These are phyloP conservation scores for Scopus umbretta DNA, from an alignment of 2,113 vertebrate species.

Conservation along the genomic window DNA sequence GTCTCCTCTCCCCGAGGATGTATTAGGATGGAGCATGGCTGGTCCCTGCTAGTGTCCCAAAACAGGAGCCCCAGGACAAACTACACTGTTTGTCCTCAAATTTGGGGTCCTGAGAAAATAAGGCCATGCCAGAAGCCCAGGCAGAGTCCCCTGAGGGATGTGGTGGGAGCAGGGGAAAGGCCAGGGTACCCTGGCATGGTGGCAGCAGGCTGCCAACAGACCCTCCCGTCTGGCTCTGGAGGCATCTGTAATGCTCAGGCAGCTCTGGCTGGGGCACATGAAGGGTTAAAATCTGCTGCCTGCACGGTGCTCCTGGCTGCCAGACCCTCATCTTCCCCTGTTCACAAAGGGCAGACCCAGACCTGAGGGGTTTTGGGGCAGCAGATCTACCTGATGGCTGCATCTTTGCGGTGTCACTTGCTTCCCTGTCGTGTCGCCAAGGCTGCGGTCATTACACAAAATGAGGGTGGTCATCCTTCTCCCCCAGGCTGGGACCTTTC, in stretches of 20 bases:
- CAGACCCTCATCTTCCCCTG: background rate
- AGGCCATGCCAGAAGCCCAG: accelerated
- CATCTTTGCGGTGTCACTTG: accelerated
- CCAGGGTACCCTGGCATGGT: background rate
- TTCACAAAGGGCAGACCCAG: accelerated
- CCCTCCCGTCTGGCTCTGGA: accelerated
- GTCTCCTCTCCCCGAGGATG: accelerated
- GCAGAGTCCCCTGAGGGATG: background rate
- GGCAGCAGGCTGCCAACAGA: background rate
- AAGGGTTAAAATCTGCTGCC: background rate
- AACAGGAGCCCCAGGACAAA: background rate
- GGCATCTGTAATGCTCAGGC: accelerated
- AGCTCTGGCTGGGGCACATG: accelerated
- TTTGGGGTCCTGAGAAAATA: background rate
- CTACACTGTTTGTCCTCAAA: background rate
- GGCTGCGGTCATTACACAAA: accelerated
- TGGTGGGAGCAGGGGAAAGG: background rate
- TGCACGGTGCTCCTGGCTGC: accelerated
- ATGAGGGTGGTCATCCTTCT: accelerated
- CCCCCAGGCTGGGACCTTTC: background rate
- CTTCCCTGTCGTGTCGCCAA: accelerated
- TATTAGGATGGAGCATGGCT: accelerated
- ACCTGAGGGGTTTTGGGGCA: accelerated
- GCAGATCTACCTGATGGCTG: background rate
- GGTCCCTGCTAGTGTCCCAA: background rate